Evolutionary conservation across 1,140 invertebrate genomes (phyloP), one percentile per base, ranked within the genome.

Genomic region (Bombus confusus): DNA sequence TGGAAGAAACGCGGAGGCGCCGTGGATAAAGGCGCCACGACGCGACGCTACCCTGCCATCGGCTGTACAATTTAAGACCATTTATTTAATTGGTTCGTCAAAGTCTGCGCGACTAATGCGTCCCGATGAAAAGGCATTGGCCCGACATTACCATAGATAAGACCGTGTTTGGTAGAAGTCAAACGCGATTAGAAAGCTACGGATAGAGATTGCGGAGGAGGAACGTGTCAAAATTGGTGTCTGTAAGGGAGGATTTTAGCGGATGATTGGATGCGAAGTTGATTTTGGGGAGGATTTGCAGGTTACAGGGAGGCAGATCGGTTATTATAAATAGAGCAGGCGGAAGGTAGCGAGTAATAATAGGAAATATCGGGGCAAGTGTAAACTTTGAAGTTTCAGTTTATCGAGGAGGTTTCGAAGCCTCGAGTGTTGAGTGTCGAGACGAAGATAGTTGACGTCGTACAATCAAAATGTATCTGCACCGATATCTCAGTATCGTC

Each of bases 1-100:
- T 92, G 92, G 92, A 91, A 91, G 90, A 91, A 88, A 91, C 72
- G 86, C 72, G 72, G 68, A 80, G 83, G 86, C 68, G 78, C 81
- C 83, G 73, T 79, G 75, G 76, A 79, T 88, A 66, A 59, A 80
- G 89, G 79, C 57, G 76, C 57, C 72, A 18, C 37, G 78, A n/a
- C 34, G 62, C 59, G 64, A 66, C 59, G 28, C 59, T 62, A 62
- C 77, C 68, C 77, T 75, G 28, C 47, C 69, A 41, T 37, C 80
- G 47, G 39, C 57, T 52, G 81, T 87, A 91, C 90, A 92, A 92
- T 92, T 91, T 87, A 85, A 75, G 57, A 86, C 89, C 90, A 92
- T 92, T 92, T 91, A 91, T 91, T 91, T 91, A 92, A 92, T 92
- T 92, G 90, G 83, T 92, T 92, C 90, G 88, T 91, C 90, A 88